These are phyloP conservation scores for Azorinus chamasolen DNA, from an alignment of 2,888 invertebrate species.

Conservation along the genomic window DNA sequence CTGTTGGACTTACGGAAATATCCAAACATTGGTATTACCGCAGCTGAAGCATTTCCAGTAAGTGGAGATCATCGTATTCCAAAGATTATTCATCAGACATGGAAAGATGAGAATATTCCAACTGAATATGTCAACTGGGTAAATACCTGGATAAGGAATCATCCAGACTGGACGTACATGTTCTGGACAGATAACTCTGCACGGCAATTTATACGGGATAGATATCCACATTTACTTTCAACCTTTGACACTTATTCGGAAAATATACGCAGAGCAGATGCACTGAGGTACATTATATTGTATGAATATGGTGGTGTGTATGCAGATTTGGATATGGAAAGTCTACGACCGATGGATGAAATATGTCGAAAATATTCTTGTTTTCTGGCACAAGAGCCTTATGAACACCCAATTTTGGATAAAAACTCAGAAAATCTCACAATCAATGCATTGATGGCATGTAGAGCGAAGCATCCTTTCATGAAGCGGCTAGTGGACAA, in stretches of 20 bases:
- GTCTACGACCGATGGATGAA: constrained; percentile 75
- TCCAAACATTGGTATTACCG: constrained; percentile 40
- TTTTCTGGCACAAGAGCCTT: constrained; percentile 80
- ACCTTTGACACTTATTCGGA: constrained; percentile 78
- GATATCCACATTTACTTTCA: constrained; percentile 75
- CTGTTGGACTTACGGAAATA: constrained; percentile 19
- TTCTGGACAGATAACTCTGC: constrained; percentile 85
- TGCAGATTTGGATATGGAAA: constrained; percentile 84
- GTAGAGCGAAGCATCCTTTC: constrained; percentile 77
- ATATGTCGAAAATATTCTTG: constrained; percentile 65
- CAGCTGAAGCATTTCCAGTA: constrained; percentile 48
- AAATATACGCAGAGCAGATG: constrained; percentile 81
- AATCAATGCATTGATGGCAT: constrained; percentile 81
- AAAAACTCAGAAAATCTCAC: constrained; percentile 77
- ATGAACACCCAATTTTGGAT: constrained; percentile 79
- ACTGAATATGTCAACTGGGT: constrained; percentile 76
- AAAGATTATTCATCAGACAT: constrained; percentile 81
- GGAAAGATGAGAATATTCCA: constrained; percentile 76
- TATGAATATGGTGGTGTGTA: constrained; percentile 85
- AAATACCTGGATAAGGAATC: constrained; percentile 76
- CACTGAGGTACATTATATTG: constrained; percentile 82
- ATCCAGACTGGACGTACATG: constrained; percentile 84
- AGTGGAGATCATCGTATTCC: constrained; percentile 37
- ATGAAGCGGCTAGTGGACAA: constrained; percentile 78
- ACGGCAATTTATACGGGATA: constrained; percentile 74